Evolutionary conservation across 2,113 vertebrate species (phyloP).

Genomic region (Boulengerochromis microlepis): DNA sequence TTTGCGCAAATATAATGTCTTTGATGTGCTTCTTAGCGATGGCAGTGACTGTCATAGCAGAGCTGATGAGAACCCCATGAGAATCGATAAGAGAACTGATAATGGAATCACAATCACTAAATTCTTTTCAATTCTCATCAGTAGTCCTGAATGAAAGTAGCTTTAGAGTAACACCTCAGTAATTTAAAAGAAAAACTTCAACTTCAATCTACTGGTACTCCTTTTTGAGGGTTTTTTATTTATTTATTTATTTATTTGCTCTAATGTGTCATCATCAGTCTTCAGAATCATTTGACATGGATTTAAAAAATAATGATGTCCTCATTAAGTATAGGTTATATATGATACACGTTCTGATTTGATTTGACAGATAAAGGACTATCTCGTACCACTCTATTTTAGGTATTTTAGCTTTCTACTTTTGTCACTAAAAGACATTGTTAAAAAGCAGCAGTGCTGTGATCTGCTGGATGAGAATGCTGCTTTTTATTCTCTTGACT

Average conservation of each 20-base stretch:
- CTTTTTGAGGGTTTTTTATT: accelerated
- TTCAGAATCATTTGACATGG: background rate
- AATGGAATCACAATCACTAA: background rate
- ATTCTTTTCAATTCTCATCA: background rate
- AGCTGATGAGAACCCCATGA: background rate
- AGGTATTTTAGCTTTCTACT: background rate
- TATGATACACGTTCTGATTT: background rate
- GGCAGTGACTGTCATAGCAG: background rate
- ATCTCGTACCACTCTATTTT: background rate
- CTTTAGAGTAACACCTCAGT: background rate
- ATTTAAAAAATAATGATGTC: background rate
- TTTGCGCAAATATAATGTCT: background rate
- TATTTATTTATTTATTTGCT: background rate
- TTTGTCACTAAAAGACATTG: background rate
- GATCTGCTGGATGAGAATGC: background rate
- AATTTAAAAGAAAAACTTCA: background rate
- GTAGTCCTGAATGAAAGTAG: background rate
- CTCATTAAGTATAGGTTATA: background rate
- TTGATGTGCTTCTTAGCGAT: background rate
- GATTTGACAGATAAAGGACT: background rate
- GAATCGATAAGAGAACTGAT: background rate
- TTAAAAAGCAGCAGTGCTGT: background rate
- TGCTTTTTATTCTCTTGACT: background rate
- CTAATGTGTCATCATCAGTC: background rate
- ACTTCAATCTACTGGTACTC: background rate